Evolutionary conservation across 2,113 vertebrate species (phyloP).

Genomic region (Girardinichthys multiradiatus): DNA sequence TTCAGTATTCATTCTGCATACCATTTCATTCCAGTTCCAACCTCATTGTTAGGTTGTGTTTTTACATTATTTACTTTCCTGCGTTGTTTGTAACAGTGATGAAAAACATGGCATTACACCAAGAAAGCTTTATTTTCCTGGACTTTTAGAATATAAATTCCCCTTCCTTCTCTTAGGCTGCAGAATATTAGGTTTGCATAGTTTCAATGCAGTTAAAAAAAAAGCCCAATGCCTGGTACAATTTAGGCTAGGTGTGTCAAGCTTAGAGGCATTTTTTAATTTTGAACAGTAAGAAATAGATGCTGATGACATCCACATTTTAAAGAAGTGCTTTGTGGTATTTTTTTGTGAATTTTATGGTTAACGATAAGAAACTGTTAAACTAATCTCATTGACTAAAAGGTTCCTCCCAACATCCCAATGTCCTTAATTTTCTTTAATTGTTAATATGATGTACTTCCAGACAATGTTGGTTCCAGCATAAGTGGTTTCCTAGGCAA

Average conservation of each 20-base stretch:
- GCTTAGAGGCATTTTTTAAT: background rate
- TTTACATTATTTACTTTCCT: background rate
- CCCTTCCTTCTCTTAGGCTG: too few species aligned
- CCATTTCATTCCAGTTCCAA: slow-evolving; percentile 39
- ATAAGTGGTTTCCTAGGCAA: too few species aligned
- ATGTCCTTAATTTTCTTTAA: background rate
- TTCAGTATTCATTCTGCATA: too few species aligned
- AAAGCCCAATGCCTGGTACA: too few species aligned
- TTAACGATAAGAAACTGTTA: slow-evolving; percentile 19
- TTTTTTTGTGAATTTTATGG: background rate
- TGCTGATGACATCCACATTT: background rate
- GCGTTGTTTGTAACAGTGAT: too few species aligned
- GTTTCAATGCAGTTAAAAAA: too few species aligned
- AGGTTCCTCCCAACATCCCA: background rate
- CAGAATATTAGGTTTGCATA: too few species aligned
- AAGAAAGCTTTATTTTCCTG: too few species aligned
- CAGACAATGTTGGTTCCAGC: background rate
- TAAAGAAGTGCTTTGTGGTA: background rate
- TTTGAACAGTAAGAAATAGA: background rate
- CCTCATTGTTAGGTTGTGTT: slow-evolving; percentile 27
- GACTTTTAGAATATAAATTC: too few species aligned
- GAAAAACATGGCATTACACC: too few species aligned
- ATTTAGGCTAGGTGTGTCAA: background rate
- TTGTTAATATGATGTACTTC: background rate
- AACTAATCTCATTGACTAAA: background rate